Base-by-base conservation (phyloP, 2,888 invertebrate species). In the Dorcus hopei region DNA sequence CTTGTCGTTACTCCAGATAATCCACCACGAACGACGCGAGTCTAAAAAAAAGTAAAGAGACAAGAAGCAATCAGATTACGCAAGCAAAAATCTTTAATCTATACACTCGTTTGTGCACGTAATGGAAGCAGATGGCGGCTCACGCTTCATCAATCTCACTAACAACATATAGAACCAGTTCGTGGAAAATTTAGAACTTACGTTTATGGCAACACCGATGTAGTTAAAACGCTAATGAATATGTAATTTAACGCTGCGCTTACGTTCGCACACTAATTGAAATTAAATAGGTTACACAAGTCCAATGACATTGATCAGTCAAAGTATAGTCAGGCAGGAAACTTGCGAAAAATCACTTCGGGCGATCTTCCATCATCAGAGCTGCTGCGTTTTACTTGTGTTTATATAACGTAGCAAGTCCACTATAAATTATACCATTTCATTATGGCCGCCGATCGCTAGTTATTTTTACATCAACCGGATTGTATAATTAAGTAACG, bases 11-110 rank as follows among this genome's bases (percentile, higher is more conserved):
- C 72, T 61, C 68, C 68, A 53, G 72, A 68, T 64, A 72, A 69
- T 68, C 73, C 73, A 33, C 26, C 26, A 66, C 73, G 71, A 61
- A 72, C 71, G 55, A 73, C 65, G 58, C 75, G 75, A 62, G 65
- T 73, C 75, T 75, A 69, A 38, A 68, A 53, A 53, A 53, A 43
- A 39, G 42, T 26, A 40, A 43, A 43, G 55, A 49, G 51, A 56
- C 43, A 43, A 43, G 50, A 33, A 45, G 39, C 38, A n/a, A 54
- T 43, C 39, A 42, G 40, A 54, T 38, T 40, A 26, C 39, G 11
- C 39, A 45, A 33, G 56, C 50, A 38, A 49, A 43, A 38, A 43
- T 16, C 45, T 50, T 49, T 50, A 39, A 50, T 43, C 56, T 16
- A 56, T 38, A 42, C 56, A 43, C 49, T 52, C 52, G 57, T 58